phyloP scores from a whole-genome alignment of 2,113 vertebrate species.

The Mormyrus iriodes region DNA sequence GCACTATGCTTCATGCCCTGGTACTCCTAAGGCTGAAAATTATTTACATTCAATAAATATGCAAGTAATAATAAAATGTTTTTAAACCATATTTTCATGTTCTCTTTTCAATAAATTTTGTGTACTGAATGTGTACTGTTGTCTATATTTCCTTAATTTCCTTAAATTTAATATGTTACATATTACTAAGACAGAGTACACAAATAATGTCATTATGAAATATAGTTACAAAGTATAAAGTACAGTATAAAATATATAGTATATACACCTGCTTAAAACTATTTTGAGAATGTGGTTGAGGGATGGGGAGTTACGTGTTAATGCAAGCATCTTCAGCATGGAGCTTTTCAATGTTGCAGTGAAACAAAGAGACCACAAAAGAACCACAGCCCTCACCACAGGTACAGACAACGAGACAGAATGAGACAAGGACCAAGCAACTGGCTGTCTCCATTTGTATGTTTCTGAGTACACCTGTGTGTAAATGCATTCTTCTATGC shows the following conservation, averaged over 20 bases:
- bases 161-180: too few species aligned
- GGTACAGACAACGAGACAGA: constrained; percentile 23
- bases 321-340: constrained; percentile 50
- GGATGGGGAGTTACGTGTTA: constrained; percentile 32
- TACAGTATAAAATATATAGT: too few species aligned
- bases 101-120: too few species aligned
- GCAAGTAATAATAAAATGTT: too few species aligned
- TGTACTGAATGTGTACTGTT: too few species aligned
- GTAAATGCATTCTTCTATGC: not conserved
- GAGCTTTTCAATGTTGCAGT: constrained; percentile 49
- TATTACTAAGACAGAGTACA: not conserved
- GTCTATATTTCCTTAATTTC: too few species aligned
- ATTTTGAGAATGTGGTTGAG: constrained; percentile 46
- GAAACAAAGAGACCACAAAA: constrained; percentile 65
- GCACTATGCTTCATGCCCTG: too few species aligned
- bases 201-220: not conserved
- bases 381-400: constrained; percentile 59
- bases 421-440: not conserved
- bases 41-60: too few species aligned
- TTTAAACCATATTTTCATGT: too few species aligned
- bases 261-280: constrained; percentile 28
- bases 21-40: too few species aligned
- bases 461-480: not conserved
- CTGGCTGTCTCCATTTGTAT: not conserved
- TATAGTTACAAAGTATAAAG: not conserved